Evolutionary conservation across 2,797 vertebrate genomes (phyloP), one percentile per base, ranked within the genome.

Genomic region (Acomys russatus): DNA sequence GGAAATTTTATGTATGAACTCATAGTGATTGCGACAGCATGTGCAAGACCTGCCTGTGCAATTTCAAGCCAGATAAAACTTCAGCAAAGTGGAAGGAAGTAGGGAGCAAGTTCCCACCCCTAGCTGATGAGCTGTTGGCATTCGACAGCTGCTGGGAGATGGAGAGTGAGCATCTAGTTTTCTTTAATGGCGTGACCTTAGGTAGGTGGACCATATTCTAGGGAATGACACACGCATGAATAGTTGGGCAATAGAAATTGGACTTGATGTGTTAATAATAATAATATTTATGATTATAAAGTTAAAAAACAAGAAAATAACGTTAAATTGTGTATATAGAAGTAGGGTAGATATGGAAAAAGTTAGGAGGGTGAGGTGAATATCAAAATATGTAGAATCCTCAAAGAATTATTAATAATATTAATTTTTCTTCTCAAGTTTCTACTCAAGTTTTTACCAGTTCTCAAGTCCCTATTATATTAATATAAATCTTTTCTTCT

Each of bases 321-420:
- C 25, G 51, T 51, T 0, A 51, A 51, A 63, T 85, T 68, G 28
- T n/a, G 44, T 23, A 6, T 85, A 54, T 54, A 70, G 7, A 70
- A n/a, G 33, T 86, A 25, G 49, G 11, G 30, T 70, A 3, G 11
- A 54, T 23, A 18, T 85, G 44, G 30, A 11, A 54, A 11, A 12
- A 23, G 35, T 5, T 23, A 6, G 30, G 10, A 49, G n/a, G 6
- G 10, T 3, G 2, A 51, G 10, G 5, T 23, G 1, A n/a, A 51
- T 85, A n/a, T 17, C 30, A 33, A 78, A 18, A 54, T 33, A 54
- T 20, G 49, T 54, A 78, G 71, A 56, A 33, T 70, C 3, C 8
- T 70, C 20, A 70, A 54, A n/a, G 9, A 78, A 78, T 78, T 86
- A 86, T 23, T 86, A 25, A 54, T 51, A 85, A 68, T 51, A 68